Evolutionary conservation across 1,140 invertebrate species (phyloP), one percentile per base, ranked within the genome.

Genomic region (Cepaea nemoralis): DNA sequence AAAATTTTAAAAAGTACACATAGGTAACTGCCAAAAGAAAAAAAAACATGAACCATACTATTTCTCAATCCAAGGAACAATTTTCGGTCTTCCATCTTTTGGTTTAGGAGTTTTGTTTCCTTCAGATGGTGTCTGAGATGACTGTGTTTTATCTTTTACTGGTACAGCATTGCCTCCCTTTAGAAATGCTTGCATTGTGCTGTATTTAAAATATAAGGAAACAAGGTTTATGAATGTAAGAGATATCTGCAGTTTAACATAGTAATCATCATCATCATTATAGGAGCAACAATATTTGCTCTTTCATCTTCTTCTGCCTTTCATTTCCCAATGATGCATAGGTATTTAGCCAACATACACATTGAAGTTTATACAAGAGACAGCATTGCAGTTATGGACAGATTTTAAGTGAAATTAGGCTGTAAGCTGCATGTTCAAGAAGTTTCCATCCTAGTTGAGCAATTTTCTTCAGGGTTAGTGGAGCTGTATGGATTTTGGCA

Each of bases 61-160:
- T 90, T 90, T 91, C 76, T 91, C 89, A 16, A 91, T 88, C 90
- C 90, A 91, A 55, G 90, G 90, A 35, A 90, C 79, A 80, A 73
- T 88, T 86, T 85, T 87, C 86, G 42, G 73, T 85, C 50, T 83
- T 82, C 24, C 81, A 79, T 67, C 85, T 86, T 39, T 45, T 75
- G 45, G 83, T 83, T 77, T 86, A 85, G 45, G 75, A 78, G 73
- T 50, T 39, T 80, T 78, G 67, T 75, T 74, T 0, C 35, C 37
- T 16, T 69, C 50, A n/a, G 83, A 31, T 16, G 77, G 55, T 45
- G 80, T 24, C 35, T 40, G 24, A 35, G 84, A 33, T 27, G 84
- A 37, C 40, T 85, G 84, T 16, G 86, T 76, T 27, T 88, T 87
- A 45, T 85, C 83, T 24, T 80, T 84, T 8, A 80, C 50, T 19